A percentile compares a stretch with the other conserved stretches of the same genome.
phyloP scores from a whole-genome alignment of 2,113 vertebrate genomes.

The Seriola aureovittata region DNA sequence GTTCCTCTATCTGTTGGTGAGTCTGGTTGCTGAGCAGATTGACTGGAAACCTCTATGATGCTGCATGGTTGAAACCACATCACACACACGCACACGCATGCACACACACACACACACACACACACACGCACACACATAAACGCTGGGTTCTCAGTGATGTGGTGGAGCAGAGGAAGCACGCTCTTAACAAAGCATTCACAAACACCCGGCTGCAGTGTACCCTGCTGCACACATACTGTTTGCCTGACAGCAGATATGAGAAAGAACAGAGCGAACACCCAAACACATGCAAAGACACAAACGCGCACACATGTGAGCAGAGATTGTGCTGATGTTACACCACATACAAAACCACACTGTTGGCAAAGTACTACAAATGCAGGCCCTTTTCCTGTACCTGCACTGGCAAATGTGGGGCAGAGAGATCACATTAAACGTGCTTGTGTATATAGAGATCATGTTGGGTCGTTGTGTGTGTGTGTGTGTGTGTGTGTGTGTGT shows the following conservation, averaged over 20 bases:
- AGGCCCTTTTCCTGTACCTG: constrained; percentile 56
- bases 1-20: constrained; percentile 51
- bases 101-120: constrained; percentile 14
- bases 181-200: constrained; percentile 18
- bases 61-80: constrained; percentile 57
- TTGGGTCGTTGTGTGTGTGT: neutral
- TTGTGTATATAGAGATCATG: neutral
- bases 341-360: constrained; percentile 47
- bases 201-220: constrained; percentile 1
- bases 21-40: constrained; percentile 44
- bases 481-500: neutral
- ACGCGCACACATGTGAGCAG: neutral
- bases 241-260: constrained; percentile 10
- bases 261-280: constrained; percentile 29
- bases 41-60: constrained; percentile 71
- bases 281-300: constrained; percentile 10
- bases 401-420: constrained; percentile 22
- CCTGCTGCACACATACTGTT: constrained; percentile 2
- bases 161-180: constrained; percentile 29
- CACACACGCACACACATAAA: neutral
- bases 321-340: constrained; percentile 34
- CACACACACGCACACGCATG: constrained; percentile 9
- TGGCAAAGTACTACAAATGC: constrained; percentile 40
- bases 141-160: constrained; percentile 26
- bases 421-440: constrained; percentile 7